Percentiles rank a stretch among this genome's conserved stretches.
Evolutionary conservation across 2,797 vertebrate species (phyloP).

Genomic region (Pelodytes ibericus): DNA sequence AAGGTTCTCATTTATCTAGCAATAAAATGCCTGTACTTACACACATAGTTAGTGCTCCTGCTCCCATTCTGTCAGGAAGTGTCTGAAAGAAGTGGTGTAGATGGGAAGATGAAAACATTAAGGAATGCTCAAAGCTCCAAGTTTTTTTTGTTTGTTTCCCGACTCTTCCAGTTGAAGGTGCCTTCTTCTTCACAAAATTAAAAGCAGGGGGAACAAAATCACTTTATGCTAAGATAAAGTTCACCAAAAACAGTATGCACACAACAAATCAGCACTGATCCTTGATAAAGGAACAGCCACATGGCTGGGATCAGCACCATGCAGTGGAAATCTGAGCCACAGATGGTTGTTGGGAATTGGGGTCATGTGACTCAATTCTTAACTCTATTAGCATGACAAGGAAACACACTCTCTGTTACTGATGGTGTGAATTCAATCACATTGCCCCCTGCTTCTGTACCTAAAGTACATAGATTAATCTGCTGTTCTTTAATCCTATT

Average conservation of each 20-base stretch:
- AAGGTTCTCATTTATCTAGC: no score
- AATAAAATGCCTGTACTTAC: slow-evolving; percentile 77
- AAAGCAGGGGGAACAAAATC: neutral
- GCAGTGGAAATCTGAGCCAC: slow-evolving; percentile 77
- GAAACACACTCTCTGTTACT: neutral
- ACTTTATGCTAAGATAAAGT: neutral
- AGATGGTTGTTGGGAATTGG: slow-evolving; percentile 69
- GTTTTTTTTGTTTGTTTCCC: neutral
- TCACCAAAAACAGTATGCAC: neutral
- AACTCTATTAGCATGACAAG: slow-evolving; percentile 30
- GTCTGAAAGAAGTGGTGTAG: slow-evolving; percentile 67
- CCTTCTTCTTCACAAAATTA: neutral
- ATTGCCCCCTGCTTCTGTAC: neutral
- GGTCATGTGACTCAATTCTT: slow-evolving; percentile 72
- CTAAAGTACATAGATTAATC: neutral
- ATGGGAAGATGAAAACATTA: slow-evolving; percentile 53
- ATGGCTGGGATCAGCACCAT: slow-evolving; percentile 31
- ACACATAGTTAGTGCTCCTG: slow-evolving; percentile 88
- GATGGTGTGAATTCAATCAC: neutral
- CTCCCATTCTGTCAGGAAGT: slow-evolving; percentile 82
- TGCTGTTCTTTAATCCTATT: neutral
- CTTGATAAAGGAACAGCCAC: slow-evolving; percentile 39
- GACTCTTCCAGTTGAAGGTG: neutral
- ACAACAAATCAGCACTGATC: neutral
- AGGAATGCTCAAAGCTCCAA: slow-evolving; percentile 3